A percentile compares a stretch with the other conserved stretches of the same genome.
Evolutionary conservation across 1,140 invertebrate genomes (phyloP).

Genomic region (Tribolium madens): DNA sequence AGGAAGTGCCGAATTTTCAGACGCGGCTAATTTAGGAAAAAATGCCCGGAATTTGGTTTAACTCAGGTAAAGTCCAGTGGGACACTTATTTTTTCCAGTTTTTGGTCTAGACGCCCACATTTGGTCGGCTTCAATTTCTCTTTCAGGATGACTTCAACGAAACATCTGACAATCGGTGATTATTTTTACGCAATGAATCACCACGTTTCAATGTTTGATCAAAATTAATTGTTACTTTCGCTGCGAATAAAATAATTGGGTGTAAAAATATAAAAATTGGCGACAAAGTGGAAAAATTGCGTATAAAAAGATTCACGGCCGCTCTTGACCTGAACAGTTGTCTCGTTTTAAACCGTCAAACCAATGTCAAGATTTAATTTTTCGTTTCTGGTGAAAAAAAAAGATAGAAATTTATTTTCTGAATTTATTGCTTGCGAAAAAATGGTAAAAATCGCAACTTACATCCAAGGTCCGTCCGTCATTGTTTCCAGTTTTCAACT

Average conservation of each 20-base stretch:
- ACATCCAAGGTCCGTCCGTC: constrained; percentile 16
- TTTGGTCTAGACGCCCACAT: not conserved
- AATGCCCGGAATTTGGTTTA: not conserved
- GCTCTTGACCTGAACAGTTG: constrained; percentile 40
- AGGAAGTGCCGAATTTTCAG: not conserved
- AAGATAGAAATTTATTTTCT: too few relatives aligned
- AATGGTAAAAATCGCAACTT: too few relatives aligned
- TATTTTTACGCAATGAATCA: constrained; percentile 25
- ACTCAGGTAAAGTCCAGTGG: constrained; percentile 18
- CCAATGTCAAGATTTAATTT: constrained; percentile 42
- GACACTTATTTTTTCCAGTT: not conserved
- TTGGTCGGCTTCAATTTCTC: constrained; percentile 18
- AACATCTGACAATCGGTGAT: not conserved
- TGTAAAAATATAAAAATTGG: too few relatives aligned
- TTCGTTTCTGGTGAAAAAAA: too few relatives aligned
- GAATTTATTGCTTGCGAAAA: too few relatives aligned
- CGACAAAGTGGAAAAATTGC: not conserved
- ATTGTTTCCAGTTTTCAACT: not conserved
- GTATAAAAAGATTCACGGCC: constrained; percentile 18
- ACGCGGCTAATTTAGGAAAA: not conserved
- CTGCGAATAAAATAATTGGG: not conserved
- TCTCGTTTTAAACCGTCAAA: constrained; percentile 23
- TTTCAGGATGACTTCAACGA: constrained; percentile 16
- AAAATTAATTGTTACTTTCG: constrained; percentile 5
- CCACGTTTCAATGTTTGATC: not conserved